Evolutionary conservation across 2,888 invertebrate species (phyloP), one percentile per base, ranked within the genome.

Genomic region (Ophion slaviceki): DNA sequence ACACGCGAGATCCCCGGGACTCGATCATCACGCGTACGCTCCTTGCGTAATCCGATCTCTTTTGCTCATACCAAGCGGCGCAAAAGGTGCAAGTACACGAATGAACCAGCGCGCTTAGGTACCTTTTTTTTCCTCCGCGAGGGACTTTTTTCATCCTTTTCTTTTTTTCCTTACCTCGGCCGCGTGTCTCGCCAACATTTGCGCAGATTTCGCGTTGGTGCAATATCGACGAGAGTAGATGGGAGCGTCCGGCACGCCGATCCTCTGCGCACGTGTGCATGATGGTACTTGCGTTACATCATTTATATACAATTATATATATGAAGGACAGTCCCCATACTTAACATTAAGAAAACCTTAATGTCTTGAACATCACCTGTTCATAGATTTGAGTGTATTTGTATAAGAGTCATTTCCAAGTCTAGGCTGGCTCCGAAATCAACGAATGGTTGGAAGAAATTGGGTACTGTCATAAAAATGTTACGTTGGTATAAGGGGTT

Each of bases 51-150:
- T 87, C 74, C 80, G 64, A 79, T 81, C 82, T 87, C 81, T 36
- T 66, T 59, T 71, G 40, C 3, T 24, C 28, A 53, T 64, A 24
- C 84, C 88, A 85, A 85, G 82, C 68, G 74, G 80, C 76, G 81
- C 84, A 88, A 90, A 90, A 89, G 89, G 88, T 89, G 86, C 87
- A 86, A 78, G 86, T 75, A 76, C 75, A 79, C 79, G 71, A 77
- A 89, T 87, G 84, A 87, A 88, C 85, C 83, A 74, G 47, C 70
- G 68, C 68, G 87, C 86, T 88, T 85, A 86, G 87, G 86, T 7
- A 40, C 40, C 4, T 40, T 40, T 87, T 86, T 86, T 89, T 89
- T 86, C 66, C 57, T 70, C 71, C 32, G 4, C 20, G 61, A 66
- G 80, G 24, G n/a, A 57, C 70, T 53, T 75, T 75, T 82, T 82